Conservation (phyloP, 1,140 invertebrate genomes). For the Tetragnatha versicolor region DNA sequence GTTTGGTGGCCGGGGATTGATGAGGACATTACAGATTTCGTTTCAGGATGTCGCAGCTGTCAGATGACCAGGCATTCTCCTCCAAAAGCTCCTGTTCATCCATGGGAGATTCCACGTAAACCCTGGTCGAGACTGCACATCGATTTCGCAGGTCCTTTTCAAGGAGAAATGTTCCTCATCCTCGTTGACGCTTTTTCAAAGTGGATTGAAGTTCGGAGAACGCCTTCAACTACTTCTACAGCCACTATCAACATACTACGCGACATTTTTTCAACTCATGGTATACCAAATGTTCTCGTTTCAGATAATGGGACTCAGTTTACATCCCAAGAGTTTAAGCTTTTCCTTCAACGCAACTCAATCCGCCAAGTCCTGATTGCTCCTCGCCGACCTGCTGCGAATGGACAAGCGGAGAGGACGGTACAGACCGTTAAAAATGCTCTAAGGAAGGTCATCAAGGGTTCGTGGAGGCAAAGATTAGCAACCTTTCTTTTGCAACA, state of each 20-base stretch:
- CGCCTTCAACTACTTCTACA: not conserved
- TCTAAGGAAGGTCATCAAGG: not conserved
- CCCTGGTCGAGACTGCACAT: slow-evolving; percentile 57
- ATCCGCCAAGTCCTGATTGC: not conserved
- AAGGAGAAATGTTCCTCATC: slow-evolving; percentile 37
- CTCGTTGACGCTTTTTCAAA: not conserved
- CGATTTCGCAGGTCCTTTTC: slow-evolving; percentile 57
- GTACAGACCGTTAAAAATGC: not conserved
- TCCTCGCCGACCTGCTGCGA: not conserved
- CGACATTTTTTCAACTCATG: not conserved
- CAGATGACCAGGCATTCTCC: not conserved
- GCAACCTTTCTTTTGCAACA: no score
- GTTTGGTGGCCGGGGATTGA: slow-evolving; percentile 63
- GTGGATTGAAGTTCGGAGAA: not conserved
- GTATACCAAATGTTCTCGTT: not conserved
- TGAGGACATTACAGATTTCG: slow-evolving; percentile 35
- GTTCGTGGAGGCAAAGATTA: no score
- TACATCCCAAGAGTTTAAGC: not conserved
- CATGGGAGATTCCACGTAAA: slow-evolving; percentile 19
- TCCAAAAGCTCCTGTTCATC: not conserved
- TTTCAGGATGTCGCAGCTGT: not conserved
- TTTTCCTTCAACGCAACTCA: not conserved
- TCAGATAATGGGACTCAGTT: not conserved
- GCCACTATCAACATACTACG: not conserved
- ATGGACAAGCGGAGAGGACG: not conserved